Percentiles rank a stretch among this genome's conserved stretches.
Evolutionary conservation across 2,113 vertebrate species (phyloP).

Genomic region (Oncorhynchus mykiss): DNA sequence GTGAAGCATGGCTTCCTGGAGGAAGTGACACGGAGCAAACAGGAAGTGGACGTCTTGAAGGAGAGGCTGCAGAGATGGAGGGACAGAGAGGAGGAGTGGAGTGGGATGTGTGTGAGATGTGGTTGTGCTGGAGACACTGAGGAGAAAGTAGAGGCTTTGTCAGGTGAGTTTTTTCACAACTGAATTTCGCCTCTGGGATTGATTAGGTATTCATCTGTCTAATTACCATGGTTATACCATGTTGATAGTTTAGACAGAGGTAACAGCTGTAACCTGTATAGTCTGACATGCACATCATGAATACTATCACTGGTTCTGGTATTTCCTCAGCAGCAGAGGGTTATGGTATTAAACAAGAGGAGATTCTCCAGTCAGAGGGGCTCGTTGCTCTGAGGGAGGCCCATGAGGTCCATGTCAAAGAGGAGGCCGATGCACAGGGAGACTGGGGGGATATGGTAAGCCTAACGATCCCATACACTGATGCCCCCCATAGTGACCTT

Average conservation of each 20-base stretch:
- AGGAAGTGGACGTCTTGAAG: conserved; percentile 42
- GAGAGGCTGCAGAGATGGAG: conserved; percentile 35
- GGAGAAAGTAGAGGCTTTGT: background rate
- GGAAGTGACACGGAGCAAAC: conserved; percentile 44
- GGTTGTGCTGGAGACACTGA: conserved; percentile 16
- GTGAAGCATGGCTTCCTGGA: conserved; percentile 55
- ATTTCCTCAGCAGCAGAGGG: background rate
- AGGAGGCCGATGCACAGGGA: conserved; percentile 46
- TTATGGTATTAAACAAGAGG: conserved; percentile 4
- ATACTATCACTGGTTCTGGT: background rate
- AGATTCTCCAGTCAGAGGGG: conserved; percentile 8
- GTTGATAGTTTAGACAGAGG: too few species aligned
- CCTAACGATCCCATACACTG: conserved; percentile 14
- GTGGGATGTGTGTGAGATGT: conserved; percentile 30
- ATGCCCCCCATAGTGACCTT: conserved; percentile 11
- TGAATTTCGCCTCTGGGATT: too few species aligned
- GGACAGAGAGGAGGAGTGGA: conserved; percentile 10
- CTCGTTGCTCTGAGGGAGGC: conserved; percentile 9
- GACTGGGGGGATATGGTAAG: conserved; percentile 32
- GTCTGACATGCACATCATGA: too few species aligned
- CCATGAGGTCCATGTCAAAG: conserved; percentile 37
- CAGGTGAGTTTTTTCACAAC: too few species aligned
- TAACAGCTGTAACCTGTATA: too few species aligned
- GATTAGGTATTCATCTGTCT: too few species aligned
- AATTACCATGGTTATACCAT: too few species aligned